Percentiles rank a stretch among this genome's conserved stretches.
These are phyloP conservation scores for Euthynnus affinis DNA, from an alignment of 2,797 vertebrate genomes.

Conservation along the genomic window DNA sequence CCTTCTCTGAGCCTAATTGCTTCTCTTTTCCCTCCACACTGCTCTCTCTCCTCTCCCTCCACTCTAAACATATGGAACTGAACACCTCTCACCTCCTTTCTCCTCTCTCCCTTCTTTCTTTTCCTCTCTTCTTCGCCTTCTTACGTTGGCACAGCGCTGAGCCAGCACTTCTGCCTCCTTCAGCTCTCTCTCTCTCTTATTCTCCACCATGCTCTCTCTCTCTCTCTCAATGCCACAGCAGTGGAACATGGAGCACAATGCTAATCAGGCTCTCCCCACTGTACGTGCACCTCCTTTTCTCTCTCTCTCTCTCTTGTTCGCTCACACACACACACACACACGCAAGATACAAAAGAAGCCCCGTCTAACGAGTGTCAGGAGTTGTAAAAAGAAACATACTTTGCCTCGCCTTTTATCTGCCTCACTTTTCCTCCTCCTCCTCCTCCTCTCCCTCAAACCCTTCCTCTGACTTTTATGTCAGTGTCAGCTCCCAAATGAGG, in stretches of 20 bases:
- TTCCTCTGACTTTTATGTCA: slow-evolving; percentile 29
- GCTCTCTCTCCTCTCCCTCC: slow-evolving; percentile 45
- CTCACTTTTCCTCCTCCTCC: slow-evolving; percentile 13
- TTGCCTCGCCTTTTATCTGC: slow-evolving; percentile 31
- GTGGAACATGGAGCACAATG: slow-evolving; percentile 85
- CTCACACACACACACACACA: slow-evolving; percentile 2
- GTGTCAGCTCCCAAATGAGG: slow-evolving; percentile 37
- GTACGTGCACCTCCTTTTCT: slow-evolving; percentile 15
- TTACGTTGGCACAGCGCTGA: slow-evolving; percentile 74
- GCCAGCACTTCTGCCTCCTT: slow-evolving; percentile 57
- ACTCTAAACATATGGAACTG: slow-evolving; percentile 51
- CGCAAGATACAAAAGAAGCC: slow-evolving; percentile 29
- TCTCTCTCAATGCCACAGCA: slow-evolving; percentile 73
- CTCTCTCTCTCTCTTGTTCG: slow-evolving; percentile 12
- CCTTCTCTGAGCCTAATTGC: slow-evolving; percentile 33
- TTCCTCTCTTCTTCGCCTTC: slow-evolving; percentile 52
- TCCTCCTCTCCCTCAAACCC: background rate
- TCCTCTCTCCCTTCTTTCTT: slow-evolving; percentile 26
- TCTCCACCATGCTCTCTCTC: slow-evolving; percentile 18
- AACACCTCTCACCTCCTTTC: slow-evolving; percentile 51
- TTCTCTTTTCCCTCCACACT: slow-evolving; percentile 12
- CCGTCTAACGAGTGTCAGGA: slow-evolving; percentile 66
- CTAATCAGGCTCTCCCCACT: slow-evolving; percentile 76
- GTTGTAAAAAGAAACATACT: slow-evolving; percentile 47
- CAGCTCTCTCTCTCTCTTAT: slow-evolving; percentile 43